A percentile compares a stretch with the other conserved stretches of the same genome.
These are phyloP conservation scores for Furcifer pardalis DNA, from an alignment of 2,797 vertebrate genomes.

Conservation along the genomic window DNA sequence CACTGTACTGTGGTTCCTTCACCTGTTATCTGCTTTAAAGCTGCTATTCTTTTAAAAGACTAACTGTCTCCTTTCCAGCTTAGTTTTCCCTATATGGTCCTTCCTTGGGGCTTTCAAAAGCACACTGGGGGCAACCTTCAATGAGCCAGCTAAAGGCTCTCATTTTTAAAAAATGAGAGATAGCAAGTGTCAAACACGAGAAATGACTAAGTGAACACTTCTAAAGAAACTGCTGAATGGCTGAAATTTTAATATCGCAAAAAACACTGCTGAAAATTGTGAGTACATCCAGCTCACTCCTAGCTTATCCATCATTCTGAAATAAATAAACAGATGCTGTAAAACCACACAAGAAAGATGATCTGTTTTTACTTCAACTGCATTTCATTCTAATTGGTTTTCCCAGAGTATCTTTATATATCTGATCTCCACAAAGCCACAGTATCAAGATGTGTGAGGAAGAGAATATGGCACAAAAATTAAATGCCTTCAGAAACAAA, in stretches of 20 bases:
- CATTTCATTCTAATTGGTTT: conserved; percentile 35
- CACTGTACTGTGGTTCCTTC: background rate
- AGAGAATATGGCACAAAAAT: background rate
- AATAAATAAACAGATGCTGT: conserved; percentile 23
- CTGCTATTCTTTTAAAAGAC: background rate
- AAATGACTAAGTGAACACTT: background rate
- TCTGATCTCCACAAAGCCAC: conserved; percentile 22
- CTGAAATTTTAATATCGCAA: background rate
- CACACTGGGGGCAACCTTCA: too few species aligned
- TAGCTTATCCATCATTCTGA: conserved; percentile 6
- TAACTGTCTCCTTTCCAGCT: background rate
- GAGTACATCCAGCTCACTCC: conserved; percentile 19
- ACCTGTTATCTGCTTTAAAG: background rate
- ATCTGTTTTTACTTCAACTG: conserved; percentile 30
- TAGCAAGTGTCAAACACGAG: background rate
- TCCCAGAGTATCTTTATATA: background rate
- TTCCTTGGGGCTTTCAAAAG: too few species aligned
- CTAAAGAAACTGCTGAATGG: background rate
- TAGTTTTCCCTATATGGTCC: background rate
- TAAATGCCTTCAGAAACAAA: background rate
- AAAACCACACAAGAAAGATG: conserved; percentile 5
- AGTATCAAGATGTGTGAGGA: background rate
- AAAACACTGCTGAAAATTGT: background rate
- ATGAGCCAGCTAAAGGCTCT: too few species aligned
- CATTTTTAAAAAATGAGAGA: background rate